A percentile compares a stretch with the other conserved stretches of the same genome.
These are phyloP conservation scores for Ptychochromis oligacanthus DNA, from an alignment of 2,113 vertebrate species.

Conservation along the genomic window DNA sequence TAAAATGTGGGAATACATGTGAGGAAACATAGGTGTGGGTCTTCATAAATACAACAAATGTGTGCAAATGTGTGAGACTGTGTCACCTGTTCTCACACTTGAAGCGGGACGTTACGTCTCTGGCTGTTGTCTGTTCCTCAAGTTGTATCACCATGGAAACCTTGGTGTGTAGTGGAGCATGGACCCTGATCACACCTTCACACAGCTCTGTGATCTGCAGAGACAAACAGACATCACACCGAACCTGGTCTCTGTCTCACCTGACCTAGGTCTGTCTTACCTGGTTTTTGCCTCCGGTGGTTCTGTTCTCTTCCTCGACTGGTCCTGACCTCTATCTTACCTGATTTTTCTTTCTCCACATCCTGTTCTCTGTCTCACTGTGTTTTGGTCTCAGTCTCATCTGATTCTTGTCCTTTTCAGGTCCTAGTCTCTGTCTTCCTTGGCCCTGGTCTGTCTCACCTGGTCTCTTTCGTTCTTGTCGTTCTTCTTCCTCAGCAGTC, in stretches of 20 bases:
- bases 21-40: not conserved
- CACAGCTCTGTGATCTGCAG: constrained; percentile 86
- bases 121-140: constrained; percentile 87
- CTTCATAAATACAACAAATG: not conserved
- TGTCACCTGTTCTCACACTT: constrained; percentile 87
- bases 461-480: constrained; percentile 84
- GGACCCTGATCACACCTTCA: constrained; percentile 92
- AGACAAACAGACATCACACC: not conserved
- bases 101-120: constrained; percentile 89
- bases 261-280: not conserved
- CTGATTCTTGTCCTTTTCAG: not conserved
- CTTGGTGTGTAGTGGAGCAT: constrained; percentile 92
- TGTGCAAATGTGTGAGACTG: not conserved
- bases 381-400: not conserved
- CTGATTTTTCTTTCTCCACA: not conserved
- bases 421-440: not conserved
- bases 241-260: not conserved
- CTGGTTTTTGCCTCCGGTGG: not conserved
- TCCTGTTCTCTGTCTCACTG: not conserved
- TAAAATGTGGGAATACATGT: not conserved
- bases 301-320: not conserved
- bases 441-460: constrained; percentile 68
- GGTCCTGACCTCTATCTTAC: not conserved
- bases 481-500: constrained; percentile 85
- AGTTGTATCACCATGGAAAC: constrained; percentile 97